Conservation (phyloP, 2,888 invertebrate genomes). For the Drosophila infuscata region DNA sequence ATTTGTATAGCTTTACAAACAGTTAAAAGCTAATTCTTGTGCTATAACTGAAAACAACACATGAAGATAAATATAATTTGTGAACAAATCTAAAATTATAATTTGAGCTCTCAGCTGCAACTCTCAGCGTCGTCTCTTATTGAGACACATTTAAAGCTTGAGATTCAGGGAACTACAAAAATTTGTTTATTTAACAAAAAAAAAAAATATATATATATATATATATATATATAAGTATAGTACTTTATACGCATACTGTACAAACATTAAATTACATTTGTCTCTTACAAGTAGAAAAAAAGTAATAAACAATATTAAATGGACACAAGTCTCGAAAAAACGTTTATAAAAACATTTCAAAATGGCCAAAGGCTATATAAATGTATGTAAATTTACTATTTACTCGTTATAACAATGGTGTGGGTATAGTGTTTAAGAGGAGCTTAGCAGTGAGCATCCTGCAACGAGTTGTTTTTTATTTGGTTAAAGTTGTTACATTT, state of each 20-base stretch:
- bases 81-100: slow-evolving; percentile 4
- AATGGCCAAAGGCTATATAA: slow-evolving; percentile 41
- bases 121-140: not conserved
- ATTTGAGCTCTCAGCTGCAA: slow-evolving; percentile 12
- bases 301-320: slow-evolving; percentile 12
- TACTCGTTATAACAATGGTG: slow-evolving; percentile 17
- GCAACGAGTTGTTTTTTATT: slow-evolving; percentile 19
- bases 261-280: slow-evolving; percentile 29
- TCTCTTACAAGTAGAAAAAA: slow-evolving; percentile 32
- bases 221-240: not conserved
- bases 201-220: no score
- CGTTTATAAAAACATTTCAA: slow-evolving; percentile 23
- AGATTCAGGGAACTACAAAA: slow-evolving; percentile 9
- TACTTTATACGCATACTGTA: slow-evolving; percentile 25
- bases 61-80: not conserved
- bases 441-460: slow-evolving; percentile 28
- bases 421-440: slow-evolving; percentile 17
- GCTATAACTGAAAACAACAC: not conserved
- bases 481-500: slow-evolving; percentile 2
- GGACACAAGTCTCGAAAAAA: slow-evolving; percentile 36
- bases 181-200: not conserved
- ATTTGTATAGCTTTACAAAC: slow-evolving; percentile 14
- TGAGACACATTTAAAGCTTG: slow-evolving; percentile 5
- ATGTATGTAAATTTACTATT: slow-evolving; percentile 29
- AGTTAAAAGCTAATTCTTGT: slow-evolving; percentile 19